Evolutionary conservation across 2,797 vertebrate species (phyloP), one percentile per base, ranked within the genome.

Genomic region (Chloroceryle amazona): DNA sequence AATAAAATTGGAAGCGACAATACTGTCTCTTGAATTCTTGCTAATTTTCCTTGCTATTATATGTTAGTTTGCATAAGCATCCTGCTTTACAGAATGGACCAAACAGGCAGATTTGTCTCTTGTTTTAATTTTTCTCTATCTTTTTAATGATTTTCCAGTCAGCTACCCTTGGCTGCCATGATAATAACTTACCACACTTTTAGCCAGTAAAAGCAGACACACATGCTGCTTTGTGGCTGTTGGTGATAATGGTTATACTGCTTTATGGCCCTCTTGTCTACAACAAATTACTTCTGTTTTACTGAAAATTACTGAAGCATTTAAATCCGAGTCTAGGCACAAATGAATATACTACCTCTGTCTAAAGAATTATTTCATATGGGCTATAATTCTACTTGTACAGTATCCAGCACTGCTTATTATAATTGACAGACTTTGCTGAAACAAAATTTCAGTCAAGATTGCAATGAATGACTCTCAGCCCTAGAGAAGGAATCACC

Each of bases 11-110:
- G 42, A 52, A 81, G 95, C 31, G 6, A n/a, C 18, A 51, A 21
- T 25, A 58, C 42, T 10, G 21, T 94, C 54, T 93, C 92, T 96
- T 98, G 97, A 97, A 98, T 98, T 97, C 97, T 97, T 93, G 10
- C 3, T 96, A 51, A 91, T 95, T 91, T 96, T 81, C 96, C 71
- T 94, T 97, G 94, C 93, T 93, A 81, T 96, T 95, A 93, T 93
- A 82, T 80, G 60, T 76, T 92, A 96, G 93, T 96, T 97, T 89
- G 71, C 94, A 88, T 93, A 97, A 96, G 35, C 63, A 74, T 82
- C 86, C 37, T 22, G 76, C 93, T 97, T 97, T 86, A 95, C 29
- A 92, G 55, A 96, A 96, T 93, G 76, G 75, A 90, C 51, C 20
- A 15, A 79, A 78, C 17, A 90, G 70, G 21, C 22, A 89, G 70